Evolutionary conservation across 2,888 invertebrate genomes (phyloP).

Genomic region (Cephus runcator): DNA sequence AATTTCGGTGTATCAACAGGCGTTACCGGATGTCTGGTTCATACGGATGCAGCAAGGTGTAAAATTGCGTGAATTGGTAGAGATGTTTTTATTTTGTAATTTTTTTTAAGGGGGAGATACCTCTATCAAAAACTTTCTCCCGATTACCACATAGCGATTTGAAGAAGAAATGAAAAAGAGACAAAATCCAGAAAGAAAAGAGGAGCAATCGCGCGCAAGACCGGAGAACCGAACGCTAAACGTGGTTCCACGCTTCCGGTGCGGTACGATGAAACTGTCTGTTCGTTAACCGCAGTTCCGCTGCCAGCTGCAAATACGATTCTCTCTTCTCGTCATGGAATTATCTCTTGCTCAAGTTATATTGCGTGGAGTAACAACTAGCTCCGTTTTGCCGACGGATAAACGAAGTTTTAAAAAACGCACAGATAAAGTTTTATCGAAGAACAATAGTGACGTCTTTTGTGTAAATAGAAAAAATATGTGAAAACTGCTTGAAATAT

Average conservation of each 20-base stretch:
- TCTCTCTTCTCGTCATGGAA: background rate
- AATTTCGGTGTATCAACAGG: background rate
- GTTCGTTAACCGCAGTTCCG: conserved; percentile 41
- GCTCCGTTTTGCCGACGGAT: background rate
- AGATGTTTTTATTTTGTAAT: background rate
- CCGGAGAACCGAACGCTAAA: background rate
- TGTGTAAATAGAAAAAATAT: background rate
- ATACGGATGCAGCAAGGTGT: background rate
- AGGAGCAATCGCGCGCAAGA: conserved; percentile 22
- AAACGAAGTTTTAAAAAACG: background rate
- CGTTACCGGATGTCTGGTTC: background rate
- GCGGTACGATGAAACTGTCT: conserved; percentile 36
- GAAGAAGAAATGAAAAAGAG: background rate
- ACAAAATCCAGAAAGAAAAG: background rate
- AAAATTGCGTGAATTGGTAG: background rate
- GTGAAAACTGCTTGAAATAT: background rate
- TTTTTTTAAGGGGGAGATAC: background rate
- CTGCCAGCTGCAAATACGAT: conserved; percentile 18
- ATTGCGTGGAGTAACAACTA: background rate
- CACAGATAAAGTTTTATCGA: background rate
- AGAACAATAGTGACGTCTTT: background rate
- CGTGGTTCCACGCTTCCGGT: conserved; percentile 34
- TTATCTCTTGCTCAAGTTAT: background rate
- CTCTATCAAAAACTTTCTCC: background rate
- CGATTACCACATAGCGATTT: background rate